Base-by-base conservation (phyloP, 1,140 invertebrate species). In the Orussus abietinus region DNA sequence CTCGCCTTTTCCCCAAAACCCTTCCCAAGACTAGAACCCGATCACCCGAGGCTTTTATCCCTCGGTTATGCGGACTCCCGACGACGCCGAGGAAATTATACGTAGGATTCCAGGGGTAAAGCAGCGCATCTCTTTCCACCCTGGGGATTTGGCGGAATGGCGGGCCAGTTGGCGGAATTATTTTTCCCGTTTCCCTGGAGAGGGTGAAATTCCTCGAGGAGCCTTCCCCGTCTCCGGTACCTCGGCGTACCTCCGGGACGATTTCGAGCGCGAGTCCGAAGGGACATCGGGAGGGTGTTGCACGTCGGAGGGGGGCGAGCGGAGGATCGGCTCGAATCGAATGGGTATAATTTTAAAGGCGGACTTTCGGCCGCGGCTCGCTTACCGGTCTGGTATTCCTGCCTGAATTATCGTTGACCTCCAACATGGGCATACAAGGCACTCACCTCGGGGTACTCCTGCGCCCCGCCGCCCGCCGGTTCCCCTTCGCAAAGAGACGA, bases 391-490 rank as follows among this genome's bases (percentile, higher is more conserved):
- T 48, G 60, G 52, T 52, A 64, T 64, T 58, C 50, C 49, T 54
- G 54, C 43, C 58, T 69, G 55, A 69, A 69, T 69, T 66, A 69
- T 69, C 59, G 64, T 64, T 69, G 66, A 67, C 63, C 64, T 63
- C 61, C 60, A 62, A 67, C 61, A 62, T 54, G 59, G 52, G 50
- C 62, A 59, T 64, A 69, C 63, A 66, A 61, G 57, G 51, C 51
- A 34, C 42, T 51, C 30, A 39, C 38, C 42, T 38, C 47, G 45
- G 42, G 40, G 28, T 50, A 38, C 32, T 49, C 44, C 47, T 42
- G 29, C 31, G 44, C 45, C 37, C 38, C 39, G 39, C 50, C 42
- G 38, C 40, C 49, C 50, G 28, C 26, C 19, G 37, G 26, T 26
- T 26, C 38, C 29, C 21, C 37, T 43, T 35, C 38, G 32, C 15